Conservation (phyloP, 2,888 invertebrate genomes). For the Rhabditophanes sp. region DNA sequence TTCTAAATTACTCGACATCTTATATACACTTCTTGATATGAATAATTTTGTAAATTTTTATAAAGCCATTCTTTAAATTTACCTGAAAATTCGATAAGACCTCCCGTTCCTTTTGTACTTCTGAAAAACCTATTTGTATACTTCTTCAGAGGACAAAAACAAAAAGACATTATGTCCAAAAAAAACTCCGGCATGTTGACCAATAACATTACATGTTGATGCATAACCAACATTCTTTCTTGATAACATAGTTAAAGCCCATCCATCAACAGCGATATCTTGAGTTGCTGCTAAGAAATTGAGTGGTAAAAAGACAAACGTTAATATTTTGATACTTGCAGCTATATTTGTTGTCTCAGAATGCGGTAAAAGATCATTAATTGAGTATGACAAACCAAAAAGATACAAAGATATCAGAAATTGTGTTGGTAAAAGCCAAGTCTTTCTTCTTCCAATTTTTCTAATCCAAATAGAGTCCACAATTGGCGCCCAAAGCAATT, state of each 20-base stretch:
- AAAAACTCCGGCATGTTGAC: conserved; percentile 81
- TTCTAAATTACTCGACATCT: too few relatives aligned
- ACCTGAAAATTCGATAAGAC: conserved; percentile 51
- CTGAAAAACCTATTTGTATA: conserved; percentile 87
- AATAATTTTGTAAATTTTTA: too few relatives aligned
- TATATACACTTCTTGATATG: too few relatives aligned
- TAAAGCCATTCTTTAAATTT: conserved; percentile 6
- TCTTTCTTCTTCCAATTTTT: conserved; percentile 72
- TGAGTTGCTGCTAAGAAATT: conserved; percentile 96
- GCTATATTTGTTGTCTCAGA: conserved; percentile 54
- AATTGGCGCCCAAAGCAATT: conserved; percentile 91
- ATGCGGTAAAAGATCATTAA: conserved; percentile 3
- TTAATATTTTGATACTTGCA: too few relatives aligned
- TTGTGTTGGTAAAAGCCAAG: conserved; percentile 53
- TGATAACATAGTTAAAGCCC: conserved; percentile 95
- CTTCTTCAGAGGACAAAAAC: conserved; percentile 77
- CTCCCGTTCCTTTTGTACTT: conserved; percentile 56
- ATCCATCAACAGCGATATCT: conserved; percentile 97
- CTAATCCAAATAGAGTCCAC: conserved; percentile 75
- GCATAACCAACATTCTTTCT: conserved; percentile 89
- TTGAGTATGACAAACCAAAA: conserved; percentile 1
- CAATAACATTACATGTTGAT: conserved; percentile 93
- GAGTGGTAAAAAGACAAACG: conserved; percentile 68
- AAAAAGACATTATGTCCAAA: conserved; percentile 57
- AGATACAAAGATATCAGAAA: conserved; percentile 14